A percentile compares a stretch with the other conserved stretches of the same genome.
phyloP scores from a whole-genome alignment of 2,797 vertebrate genomes.

The Sebastes steindachneri region DNA sequence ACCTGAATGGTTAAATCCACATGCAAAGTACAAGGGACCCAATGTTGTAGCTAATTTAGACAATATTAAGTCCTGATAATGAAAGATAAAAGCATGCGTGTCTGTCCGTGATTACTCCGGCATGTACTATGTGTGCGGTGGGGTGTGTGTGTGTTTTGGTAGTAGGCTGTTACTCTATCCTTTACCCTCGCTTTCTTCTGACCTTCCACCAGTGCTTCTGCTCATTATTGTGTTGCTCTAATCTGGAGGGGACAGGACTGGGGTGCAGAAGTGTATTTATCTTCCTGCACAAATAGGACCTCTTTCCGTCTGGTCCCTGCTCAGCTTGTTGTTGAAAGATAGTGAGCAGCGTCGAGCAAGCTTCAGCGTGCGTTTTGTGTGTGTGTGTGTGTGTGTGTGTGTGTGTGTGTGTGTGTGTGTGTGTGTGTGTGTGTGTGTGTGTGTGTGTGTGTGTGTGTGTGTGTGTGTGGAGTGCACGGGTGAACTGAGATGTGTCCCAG shows the following conservation, averaged over 20 bases:
- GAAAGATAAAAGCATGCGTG: constrained; percentile 29
- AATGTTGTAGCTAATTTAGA: neutral
- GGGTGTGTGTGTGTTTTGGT: constrained; percentile 58
- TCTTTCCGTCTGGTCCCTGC: constrained; percentile 84
- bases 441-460: constrained; percentile 9
- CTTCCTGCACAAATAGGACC: constrained; percentile 84
- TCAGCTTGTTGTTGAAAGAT: constrained; percentile 88
- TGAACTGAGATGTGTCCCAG: constrained; percentile 81
- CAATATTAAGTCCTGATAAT: constrained; percentile 6
- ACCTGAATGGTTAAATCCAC: neutral
- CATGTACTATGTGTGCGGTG: constrained; percentile 25
- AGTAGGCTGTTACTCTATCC: constrained; percentile 69
- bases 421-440: constrained; percentile 13
- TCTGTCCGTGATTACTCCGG: constrained; percentile 35
- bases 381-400: constrained; percentile 2
- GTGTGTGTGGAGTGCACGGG: constrained; percentile 38
- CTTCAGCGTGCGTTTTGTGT: constrained; percentile 35
- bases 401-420: constrained; percentile 23
- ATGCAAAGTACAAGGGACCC: neutral
- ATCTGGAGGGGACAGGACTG: constrained; percentile 80
- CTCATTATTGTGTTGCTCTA: constrained; percentile 81
- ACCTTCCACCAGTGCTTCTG: constrained; percentile 74
- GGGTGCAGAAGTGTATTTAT: constrained; percentile 83
- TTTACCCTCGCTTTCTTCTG: constrained; percentile 75
- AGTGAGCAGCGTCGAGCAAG: constrained; percentile 74